A percentile compares a stretch with the other conserved stretches of the same genome.
Evolutionary conservation across 2,888 invertebrate genomes (phyloP).

Genomic region (Icerya purchasi): DNA sequence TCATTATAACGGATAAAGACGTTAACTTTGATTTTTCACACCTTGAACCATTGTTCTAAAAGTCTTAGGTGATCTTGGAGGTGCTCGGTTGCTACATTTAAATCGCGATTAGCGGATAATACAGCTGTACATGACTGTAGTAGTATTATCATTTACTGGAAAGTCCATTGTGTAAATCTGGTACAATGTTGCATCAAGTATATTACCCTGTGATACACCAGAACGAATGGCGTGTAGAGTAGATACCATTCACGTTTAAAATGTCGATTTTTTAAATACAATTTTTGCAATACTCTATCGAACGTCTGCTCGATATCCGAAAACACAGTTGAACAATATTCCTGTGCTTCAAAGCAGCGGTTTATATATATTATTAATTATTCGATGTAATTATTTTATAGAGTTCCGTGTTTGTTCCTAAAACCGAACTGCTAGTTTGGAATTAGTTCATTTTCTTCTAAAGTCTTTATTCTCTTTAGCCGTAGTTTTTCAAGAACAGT

Average conservation of each 20-base stretch:
- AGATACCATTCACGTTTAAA: neutral
- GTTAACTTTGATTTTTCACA: neutral
- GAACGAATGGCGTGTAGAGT: neutral
- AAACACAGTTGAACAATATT: neutral
- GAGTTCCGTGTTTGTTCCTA: neutral
- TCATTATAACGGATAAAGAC: neutral
- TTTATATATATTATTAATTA: neutral
- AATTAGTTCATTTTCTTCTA: neutral
- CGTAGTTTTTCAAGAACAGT: neutral
- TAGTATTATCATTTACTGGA: neutral
- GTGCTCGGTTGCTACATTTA: neutral
- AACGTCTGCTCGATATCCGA: neutral
- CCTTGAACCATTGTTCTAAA: neutral
- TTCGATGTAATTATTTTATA: neutral
- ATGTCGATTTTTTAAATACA: neutral
- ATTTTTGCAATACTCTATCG: neutral
- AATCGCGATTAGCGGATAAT: neutral
- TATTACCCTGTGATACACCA: neutral
- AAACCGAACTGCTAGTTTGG: neutral
- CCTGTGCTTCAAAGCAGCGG: neutral
- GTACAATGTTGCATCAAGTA: neutral
- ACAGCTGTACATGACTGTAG: neutral
- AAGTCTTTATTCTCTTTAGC: neutral
- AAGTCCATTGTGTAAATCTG: neutral
- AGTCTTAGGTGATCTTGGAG: neutral